These are phyloP conservation scores for Apaloderma vittatum DNA, from an alignment of 2,113 vertebrate species.

Conservation along the genomic window DNA sequence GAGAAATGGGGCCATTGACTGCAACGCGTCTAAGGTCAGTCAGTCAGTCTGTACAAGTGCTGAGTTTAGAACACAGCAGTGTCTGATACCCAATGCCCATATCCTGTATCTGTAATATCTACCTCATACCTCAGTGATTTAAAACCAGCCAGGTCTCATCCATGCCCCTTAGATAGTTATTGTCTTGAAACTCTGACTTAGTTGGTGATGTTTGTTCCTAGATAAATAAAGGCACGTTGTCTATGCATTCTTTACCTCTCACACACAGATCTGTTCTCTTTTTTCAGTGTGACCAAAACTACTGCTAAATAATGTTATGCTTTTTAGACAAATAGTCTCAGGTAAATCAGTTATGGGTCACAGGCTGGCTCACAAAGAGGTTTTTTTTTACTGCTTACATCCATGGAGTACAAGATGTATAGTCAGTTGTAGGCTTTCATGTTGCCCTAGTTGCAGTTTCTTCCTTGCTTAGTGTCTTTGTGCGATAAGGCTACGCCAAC, in stretches of 20 bases:
- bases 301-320: neutral
- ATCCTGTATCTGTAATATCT: neutral
- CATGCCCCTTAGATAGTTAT: neutral
- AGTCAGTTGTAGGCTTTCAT: neutral
- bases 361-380: neutral
- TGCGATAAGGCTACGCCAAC: neutral
- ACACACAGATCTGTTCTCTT: neutral
- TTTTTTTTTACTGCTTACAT: neutral
- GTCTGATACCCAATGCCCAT: neutral
- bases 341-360: neutral
- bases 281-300: neutral
- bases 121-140: slow-evolving; percentile 24
- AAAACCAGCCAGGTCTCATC: neutral
- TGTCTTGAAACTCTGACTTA: slow-evolving; percentile 43
- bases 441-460: neutral
- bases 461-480: neutral
- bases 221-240: neutral
- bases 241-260: neutral
- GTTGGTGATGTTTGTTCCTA: neutral
- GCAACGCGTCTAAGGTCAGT: neutral
- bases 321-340: neutral
- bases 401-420: neutral
- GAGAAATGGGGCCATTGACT: neutral
- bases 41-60: neutral
- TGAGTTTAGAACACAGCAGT: slow-evolving; percentile 1